Percentiles rank a stretch among this genome's conserved stretches.
Conservation (phyloP, 2,797 vertebrate genomes). For the Typhlichthys eigenmanni region DNA sequence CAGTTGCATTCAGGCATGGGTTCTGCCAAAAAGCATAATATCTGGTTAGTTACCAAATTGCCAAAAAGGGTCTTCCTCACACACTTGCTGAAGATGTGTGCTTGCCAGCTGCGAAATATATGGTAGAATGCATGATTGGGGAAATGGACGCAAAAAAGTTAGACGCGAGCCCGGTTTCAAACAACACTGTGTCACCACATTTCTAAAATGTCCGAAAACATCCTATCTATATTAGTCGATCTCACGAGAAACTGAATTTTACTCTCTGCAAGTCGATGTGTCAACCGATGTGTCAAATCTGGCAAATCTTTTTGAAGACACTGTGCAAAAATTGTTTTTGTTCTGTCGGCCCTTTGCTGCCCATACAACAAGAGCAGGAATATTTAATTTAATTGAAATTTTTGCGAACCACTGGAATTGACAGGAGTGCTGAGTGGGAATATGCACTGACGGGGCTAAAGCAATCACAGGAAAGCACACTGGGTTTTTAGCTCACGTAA, state of each 20-base stretch:
- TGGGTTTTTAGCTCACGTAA: too few relatives aligned
- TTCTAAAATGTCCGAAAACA: background rate
- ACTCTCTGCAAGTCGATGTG: background rate
- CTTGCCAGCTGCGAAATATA: constrained; percentile 2
- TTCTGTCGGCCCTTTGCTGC: constrained; percentile 1
- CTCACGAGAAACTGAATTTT: background rate
- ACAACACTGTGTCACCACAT: constrained; percentile 4
- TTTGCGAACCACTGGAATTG: background rate
- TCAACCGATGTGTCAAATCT: background rate
- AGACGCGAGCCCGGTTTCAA: constrained; percentile 1
- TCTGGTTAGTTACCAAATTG: background rate
- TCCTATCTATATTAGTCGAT: background rate
- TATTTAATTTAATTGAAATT: too few relatives aligned
- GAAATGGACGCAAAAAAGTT: constrained; percentile 10
- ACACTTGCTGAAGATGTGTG: constrained; percentile 5
- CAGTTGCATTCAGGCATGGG: background rate
- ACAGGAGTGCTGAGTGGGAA: background rate
- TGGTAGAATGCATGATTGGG: constrained; percentile 2
- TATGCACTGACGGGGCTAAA: too few relatives aligned
- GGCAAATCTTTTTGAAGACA: constrained; percentile 1
- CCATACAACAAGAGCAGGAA: too few relatives aligned
- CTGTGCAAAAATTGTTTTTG: background rate
- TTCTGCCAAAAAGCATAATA: background rate
- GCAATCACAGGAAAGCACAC: too few relatives aligned
- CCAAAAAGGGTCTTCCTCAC: constrained; percentile 1